A percentile compares a stretch with the other conserved stretches of the same genome.
These are phyloP conservation scores for Elaeidobius kamerunicus DNA, from an alignment of 2,888 invertebrate species.

Conservation along the genomic window DNA sequence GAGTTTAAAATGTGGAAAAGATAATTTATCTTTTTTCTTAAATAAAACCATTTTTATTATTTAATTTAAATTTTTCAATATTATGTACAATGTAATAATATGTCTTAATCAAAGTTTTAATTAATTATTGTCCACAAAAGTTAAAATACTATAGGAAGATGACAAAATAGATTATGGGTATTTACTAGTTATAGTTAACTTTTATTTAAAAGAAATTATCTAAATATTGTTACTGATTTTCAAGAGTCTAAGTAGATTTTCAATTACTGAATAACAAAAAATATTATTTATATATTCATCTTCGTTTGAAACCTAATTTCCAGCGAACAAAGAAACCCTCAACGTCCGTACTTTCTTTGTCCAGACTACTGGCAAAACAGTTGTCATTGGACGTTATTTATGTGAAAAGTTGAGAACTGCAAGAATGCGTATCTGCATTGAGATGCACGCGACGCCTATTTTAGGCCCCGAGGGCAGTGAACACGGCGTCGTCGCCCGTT, in stretches of 20 bases:
- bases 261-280: too few species aligned
- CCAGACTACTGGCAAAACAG: conserved; percentile 3
- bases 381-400: conserved; percentile 28
- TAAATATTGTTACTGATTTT: too few species aligned
- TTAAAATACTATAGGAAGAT: too few species aligned
- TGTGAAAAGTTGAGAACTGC: conserved; percentile 28
- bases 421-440: conserved; percentile 30
- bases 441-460: conserved; percentile 36
- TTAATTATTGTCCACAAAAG: too few species aligned
- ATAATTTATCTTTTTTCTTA: background rate
- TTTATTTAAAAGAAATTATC: background rate
- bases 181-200: background rate
- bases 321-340: background rate
- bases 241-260: too few species aligned
- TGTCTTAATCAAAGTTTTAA: too few species aligned
- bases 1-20: background rate
- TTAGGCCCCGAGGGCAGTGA: conserved; percentile 38
- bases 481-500: conserved; percentile 32
- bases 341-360: conserved; percentile 1
- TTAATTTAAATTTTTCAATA: background rate
- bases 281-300: background rate
- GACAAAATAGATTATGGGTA: background rate
- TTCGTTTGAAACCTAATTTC: background rate
- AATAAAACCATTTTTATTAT: background rate
- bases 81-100: too few species aligned